Evolutionary conservation across 2,113 vertebrate species (phyloP).

Genomic region (Hyla sarda): DNA sequence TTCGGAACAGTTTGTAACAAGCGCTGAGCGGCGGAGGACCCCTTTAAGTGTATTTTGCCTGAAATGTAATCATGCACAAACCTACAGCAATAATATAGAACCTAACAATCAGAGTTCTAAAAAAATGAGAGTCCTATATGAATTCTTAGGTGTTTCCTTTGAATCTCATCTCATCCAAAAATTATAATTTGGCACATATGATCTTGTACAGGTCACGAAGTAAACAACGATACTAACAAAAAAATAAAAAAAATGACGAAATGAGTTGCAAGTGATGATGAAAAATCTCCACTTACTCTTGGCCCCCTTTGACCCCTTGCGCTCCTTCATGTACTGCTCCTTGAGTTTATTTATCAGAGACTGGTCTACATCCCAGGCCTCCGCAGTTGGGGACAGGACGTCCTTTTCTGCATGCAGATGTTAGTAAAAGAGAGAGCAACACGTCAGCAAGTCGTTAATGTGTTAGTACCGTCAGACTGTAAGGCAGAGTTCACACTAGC

Average conservation of each 20-base stretch:
- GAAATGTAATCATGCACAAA: too few species aligned
- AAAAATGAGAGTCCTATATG: too few species aligned
- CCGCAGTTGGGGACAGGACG: slow-evolving; percentile 84
- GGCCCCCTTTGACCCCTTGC: slow-evolving; percentile 86
- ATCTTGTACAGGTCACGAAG: neutral
- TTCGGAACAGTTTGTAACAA: too few species aligned
- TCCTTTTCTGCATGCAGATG: slow-evolving; percentile 88
- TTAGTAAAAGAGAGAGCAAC: slow-evolving; percentile 80
- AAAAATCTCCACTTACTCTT: slow-evolving; percentile 85
- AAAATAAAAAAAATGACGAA: slow-evolving; percentile 30
- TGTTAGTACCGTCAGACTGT: slow-evolving; percentile 65
- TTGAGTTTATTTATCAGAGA: slow-evolving; percentile 86
- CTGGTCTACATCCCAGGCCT: slow-evolving; percentile 88
- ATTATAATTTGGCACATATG: neutral
- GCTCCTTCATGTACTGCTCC: slow-evolving; percentile 87
- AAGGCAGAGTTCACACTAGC: neutral
- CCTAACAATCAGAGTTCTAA: too few species aligned
- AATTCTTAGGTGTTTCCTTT: too few species aligned
- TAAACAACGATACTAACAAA: neutral
- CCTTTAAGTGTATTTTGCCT: too few species aligned
- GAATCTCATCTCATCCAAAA: neutral
- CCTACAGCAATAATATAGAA: too few species aligned
- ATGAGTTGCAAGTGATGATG: slow-evolving; percentile 70
- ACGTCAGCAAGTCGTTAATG: slow-evolving; percentile 77
- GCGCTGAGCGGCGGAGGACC: too few species aligned